These are phyloP conservation scores for Oryctolagus cuniculus DNA, from an alignment of 2,113 vertebrate species.

Conservation along the genomic window DNA sequence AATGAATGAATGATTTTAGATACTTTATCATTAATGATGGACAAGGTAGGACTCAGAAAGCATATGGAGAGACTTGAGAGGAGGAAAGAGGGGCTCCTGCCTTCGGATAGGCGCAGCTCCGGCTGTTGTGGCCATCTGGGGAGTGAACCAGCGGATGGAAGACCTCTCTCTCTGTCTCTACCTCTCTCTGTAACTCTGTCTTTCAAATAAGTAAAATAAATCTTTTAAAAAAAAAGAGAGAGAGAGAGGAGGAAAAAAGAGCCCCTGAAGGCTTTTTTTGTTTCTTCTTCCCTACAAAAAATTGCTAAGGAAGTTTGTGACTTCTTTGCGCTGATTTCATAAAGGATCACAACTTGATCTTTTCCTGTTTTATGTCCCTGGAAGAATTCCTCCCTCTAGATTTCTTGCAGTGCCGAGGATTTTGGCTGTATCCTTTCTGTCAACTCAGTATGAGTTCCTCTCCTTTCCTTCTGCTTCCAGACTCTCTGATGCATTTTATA, in stretches of 20 bases:
- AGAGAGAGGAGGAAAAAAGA: background rate
- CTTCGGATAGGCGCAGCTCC: too few relatives aligned
- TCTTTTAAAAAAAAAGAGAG: too few relatives aligned
- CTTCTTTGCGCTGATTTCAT: background rate
- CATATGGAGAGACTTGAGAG: background rate
- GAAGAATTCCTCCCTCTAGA: background rate
- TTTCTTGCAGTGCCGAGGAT: background rate
- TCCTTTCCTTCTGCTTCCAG: background rate
- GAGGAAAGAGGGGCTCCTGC: background rate
- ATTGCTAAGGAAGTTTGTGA: background rate
- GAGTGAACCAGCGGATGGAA: too few relatives aligned
- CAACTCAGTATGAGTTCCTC: background rate
- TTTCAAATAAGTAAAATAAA: too few relatives aligned
- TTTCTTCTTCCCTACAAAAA: background rate
- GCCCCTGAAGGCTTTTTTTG: background rate
- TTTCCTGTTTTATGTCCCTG: background rate
- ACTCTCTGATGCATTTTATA: background rate
- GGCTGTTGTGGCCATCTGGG: too few relatives aligned
- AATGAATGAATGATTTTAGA: background rate
- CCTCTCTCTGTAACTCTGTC: too few relatives aligned
- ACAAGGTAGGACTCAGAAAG: background rate
- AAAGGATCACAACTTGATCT: background rate
- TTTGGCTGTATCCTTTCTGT: background rate
- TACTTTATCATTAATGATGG: background rate
- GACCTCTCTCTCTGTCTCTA: too few relatives aligned